These are phyloP conservation scores for Apoda limacodes DNA, from an alignment of 2,888 invertebrate species.

Conservation along the genomic window DNA sequence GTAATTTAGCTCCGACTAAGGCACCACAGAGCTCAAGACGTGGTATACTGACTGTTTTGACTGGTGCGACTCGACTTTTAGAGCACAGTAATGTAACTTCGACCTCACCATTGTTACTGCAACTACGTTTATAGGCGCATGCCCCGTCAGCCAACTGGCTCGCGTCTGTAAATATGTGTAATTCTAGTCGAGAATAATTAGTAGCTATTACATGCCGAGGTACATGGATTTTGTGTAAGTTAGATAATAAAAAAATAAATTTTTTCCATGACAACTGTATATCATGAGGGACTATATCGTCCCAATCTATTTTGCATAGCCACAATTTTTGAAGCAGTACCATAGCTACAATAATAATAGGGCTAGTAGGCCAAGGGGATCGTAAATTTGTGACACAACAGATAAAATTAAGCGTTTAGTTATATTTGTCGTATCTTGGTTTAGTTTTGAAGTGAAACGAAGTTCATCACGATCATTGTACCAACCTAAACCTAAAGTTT, in stretches of 20 bases:
- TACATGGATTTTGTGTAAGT: conserved; percentile 5
- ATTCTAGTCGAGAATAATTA: neutral
- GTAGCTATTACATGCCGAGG: conserved; percentile 5
- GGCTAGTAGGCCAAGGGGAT: conserved; percentile 11
- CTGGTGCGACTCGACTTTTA: conserved; percentile 13
- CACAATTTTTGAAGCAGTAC: conserved; percentile 11
- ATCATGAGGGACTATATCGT: conserved; percentile 6
- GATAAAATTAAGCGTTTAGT: conserved; percentile 5
- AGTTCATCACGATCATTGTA: conserved; percentile 1
- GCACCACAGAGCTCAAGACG: too few species aligned
- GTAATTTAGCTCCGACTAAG: conserved; percentile 3
- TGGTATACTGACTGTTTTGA: too few species aligned
- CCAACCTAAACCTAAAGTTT: conserved; percentile 6
- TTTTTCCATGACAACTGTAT: conserved; percentile 2
- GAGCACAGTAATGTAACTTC: conserved; percentile 6
- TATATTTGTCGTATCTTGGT: neutral
- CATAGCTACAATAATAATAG: conserved; percentile 9
- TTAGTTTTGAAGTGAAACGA: conserved; percentile 1
- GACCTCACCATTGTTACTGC: neutral
- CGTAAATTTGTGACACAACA: too few species aligned
- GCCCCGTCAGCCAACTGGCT: conserved; percentile 9
- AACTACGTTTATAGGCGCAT: conserved; percentile 10
- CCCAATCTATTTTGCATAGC: conserved; percentile 10
- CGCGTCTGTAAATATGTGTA: conserved; percentile 13
- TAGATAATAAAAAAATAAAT: conserved; percentile 4